Percentiles rank a stretch among this genome's conserved stretches.
Evolutionary conservation across 2,888 invertebrate genomes (phyloP).

Genomic region (Ochropleura leucogaster): DNA sequence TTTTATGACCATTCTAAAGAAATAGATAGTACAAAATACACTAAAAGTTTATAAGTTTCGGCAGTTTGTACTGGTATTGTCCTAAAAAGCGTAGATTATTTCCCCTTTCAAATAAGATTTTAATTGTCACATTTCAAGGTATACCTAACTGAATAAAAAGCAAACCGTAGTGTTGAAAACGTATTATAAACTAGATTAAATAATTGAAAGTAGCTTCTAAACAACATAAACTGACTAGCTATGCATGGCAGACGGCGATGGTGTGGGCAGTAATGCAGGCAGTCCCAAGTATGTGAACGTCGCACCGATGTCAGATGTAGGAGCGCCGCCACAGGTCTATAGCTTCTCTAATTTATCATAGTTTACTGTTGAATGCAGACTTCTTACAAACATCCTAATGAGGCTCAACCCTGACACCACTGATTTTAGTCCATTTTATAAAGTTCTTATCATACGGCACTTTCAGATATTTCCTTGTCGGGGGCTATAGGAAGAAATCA

Average conservation of each 20-base stretch:
- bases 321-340: conserved; percentile 78
- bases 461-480: conserved; percentile 37
- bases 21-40: conserved; percentile 8
- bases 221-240: conserved; percentile 48
- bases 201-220: conserved; percentile 1
- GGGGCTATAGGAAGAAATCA: neutral
- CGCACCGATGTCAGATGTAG: conserved; percentile 82
- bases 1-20: neutral
- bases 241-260: conserved; percentile 82
- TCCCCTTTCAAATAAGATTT: neutral
- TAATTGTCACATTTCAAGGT: conserved; percentile 13
- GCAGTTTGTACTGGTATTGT: neutral
- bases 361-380: conserved; percentile 16
- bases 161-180: conserved; percentile 24
- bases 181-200: neutral
- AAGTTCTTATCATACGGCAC: conserved; percentile 46
- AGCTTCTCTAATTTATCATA: conserved; percentile 13
- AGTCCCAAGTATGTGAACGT: conserved; percentile 85
- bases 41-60: conserved; percentile 1
- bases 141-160: conserved; percentile 9
- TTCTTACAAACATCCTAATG: neutral
- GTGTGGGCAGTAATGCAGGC: conserved; percentile 80
- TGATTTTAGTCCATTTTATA: neutral
- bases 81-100: neutral
- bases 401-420: neutral